Conservation (phyloP, 37 sponge, comb jelly and placozoan species). For the Spongilla lacustris region DNA sequence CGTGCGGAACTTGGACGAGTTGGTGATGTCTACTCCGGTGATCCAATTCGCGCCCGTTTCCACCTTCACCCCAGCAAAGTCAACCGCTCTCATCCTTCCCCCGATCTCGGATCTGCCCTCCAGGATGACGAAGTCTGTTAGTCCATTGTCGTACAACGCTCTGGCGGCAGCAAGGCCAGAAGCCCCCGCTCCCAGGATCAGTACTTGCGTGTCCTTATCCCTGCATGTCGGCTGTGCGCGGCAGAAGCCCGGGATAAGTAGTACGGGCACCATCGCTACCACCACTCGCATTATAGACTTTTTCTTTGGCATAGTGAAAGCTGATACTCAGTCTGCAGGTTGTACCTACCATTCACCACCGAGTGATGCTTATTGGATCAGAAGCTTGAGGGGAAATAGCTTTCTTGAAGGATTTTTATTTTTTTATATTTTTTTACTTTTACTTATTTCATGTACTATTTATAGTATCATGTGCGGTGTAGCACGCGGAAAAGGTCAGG, state of each 20-base stretch:
- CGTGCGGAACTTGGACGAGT: not conserved
- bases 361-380: not conserved
- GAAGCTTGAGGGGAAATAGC: too few species aligned
- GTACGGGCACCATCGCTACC: not conserved
- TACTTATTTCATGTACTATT: too few species aligned
- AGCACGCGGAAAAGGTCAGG: too few species aligned
- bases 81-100: conserved; percentile 13
- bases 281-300: not conserved
- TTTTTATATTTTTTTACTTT: too few species aligned
- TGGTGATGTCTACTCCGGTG: conserved; percentile 5
- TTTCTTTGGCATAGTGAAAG: not conserved
- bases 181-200: conserved; percentile 48
- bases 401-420: too few species aligned
- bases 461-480: too few species aligned
- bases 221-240: not conserved
- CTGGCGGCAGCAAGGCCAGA: conserved; percentile 30
- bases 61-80: conserved; percentile 16
- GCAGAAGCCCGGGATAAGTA: not conserved
- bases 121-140: conserved; percentile 23
- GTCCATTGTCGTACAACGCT: conserved; percentile 9
- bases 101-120: conserved; percentile 40
- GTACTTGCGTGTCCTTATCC: conserved; percentile 31
- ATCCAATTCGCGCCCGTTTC: conserved; percentile 58
- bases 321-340: not conserved
- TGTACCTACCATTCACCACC: not conserved